Conservation (phyloP, 2,888 invertebrate species). For the Punctoribates punctum region DNA sequence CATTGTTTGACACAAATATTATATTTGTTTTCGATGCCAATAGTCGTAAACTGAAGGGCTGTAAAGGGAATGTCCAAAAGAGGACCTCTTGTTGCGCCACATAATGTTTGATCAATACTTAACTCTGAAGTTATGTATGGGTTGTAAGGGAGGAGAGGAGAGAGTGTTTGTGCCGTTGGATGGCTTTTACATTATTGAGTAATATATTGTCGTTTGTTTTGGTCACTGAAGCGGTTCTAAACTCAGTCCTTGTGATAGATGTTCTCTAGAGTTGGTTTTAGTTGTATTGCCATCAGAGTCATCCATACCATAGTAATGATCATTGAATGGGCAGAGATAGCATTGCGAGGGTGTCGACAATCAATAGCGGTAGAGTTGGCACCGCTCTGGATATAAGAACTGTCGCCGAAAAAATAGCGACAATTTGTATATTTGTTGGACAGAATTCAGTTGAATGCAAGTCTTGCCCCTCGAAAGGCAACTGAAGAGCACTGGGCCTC, state of each 20-base stretch:
- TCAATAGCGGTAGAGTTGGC: neutral
- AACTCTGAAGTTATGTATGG: neutral
- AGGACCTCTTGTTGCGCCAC: neutral
- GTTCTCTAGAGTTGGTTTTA: neutral
- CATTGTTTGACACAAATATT: too few species aligned
- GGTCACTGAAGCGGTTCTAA: neutral
- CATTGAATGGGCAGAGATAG: neutral
- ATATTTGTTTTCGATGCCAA: too few species aligned
- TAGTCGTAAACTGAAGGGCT: too few species aligned
- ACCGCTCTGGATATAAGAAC: neutral
- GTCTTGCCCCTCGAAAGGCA: neutral
- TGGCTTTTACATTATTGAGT: neutral
- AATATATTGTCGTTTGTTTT: neutral
- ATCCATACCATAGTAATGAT: neutral
- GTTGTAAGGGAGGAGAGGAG: neutral
- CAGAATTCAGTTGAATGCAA: neutral
- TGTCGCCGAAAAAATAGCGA: neutral
- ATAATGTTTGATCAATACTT: neutral
- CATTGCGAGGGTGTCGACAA: neutral
- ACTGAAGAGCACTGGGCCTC: neutral
- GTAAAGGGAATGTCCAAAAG: too few species aligned
- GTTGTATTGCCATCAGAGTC: neutral
- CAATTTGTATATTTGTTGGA: neutral
- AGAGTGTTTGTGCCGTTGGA: neutral
- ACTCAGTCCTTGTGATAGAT: neutral